These are phyloP conservation scores for Empidonax alnorum DNA, from an alignment of 2,113 vertebrate genomes.

Conservation along the genomic window DNA sequence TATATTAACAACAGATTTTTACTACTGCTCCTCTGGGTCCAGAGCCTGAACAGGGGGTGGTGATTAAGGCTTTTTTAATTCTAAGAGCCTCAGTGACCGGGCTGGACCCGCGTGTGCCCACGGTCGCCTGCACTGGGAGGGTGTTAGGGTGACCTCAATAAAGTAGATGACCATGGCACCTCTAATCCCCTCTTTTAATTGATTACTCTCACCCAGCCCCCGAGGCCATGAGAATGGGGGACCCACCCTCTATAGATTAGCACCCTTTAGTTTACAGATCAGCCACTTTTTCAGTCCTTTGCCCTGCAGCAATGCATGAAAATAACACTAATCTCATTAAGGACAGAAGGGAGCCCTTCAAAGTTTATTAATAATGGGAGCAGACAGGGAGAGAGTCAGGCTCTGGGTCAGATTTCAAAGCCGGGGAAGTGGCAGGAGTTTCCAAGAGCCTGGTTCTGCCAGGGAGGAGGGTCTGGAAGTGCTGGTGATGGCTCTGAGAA, in stretches of 20 bases:
- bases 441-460: conserved; percentile 30
- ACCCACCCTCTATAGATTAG: conserved; percentile 70
- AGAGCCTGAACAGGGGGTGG: background rate
- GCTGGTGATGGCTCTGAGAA: background rate
- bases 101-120: background rate
- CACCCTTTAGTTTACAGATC: conserved; percentile 75
- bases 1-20: conserved; percentile 48
- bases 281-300: conserved; percentile 58
- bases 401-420: conserved; percentile 71
- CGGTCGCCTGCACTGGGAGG: background rate
- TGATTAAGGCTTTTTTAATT: conserved; percentile 9
- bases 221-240: conserved; percentile 54
- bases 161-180: conserved; percentile 53
- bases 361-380: conserved; percentile 74
- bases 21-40: conserved; percentile 35
- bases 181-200: conserved; percentile 72
- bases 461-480: background rate
- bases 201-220: conserved; percentile 62
- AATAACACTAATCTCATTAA: conserved; percentile 77
- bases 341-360: conserved; percentile 73
- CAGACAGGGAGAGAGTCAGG: conserved; percentile 59
- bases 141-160: conserved; percentile 47
- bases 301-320: conserved; percentile 70
- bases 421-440: conserved; percentile 50
- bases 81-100: background rate